Percentiles rank a stretch among this genome's conserved stretches.
phyloP scores from a whole-genome alignment of 2,113 vertebrate species.

The Ictalurus punctatus region DNA sequence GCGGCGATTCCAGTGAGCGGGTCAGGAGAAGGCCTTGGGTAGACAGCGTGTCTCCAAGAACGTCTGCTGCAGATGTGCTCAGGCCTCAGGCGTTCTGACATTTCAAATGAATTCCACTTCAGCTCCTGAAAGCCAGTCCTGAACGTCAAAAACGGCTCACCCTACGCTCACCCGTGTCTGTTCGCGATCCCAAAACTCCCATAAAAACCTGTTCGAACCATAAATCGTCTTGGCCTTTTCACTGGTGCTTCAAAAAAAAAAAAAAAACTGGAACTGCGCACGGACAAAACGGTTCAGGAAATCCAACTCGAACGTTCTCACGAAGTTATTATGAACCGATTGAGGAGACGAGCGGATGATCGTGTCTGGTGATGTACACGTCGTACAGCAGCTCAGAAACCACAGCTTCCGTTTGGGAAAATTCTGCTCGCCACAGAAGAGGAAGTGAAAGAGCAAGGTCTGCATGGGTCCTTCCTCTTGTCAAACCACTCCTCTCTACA shows the following conservation, averaged over 20 bases:
- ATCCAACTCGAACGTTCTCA: background rate
- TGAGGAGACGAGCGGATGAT: conserved; percentile 2
- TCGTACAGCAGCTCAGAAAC: background rate
- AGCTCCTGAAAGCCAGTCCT: conserved; percentile 58
- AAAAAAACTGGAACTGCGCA: background rate
- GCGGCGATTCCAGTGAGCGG: background rate
- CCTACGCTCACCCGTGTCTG: conserved; percentile 61
- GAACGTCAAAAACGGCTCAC: conserved; percentile 52
- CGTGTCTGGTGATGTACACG: background rate
- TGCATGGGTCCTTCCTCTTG: conserved; percentile 10
- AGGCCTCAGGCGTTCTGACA: conserved; percentile 68
- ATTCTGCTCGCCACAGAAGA: background rate
- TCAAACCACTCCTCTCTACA: background rate
- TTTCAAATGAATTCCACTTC: conserved; percentile 65
- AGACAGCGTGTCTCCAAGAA: conserved; percentile 40
- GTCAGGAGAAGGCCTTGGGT: conserved; percentile 9
- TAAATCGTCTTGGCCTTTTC: background rate
- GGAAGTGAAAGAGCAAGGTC: background rate
- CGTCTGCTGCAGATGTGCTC: conserved; percentile 51
- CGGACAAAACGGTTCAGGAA: conserved; percentile 31
- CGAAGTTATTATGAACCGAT: background rate
- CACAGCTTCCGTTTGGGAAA: conserved; percentile 38
- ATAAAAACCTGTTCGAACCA: conserved; percentile 12
- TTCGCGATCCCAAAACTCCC: conserved; percentile 9
- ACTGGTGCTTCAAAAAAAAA: no score